A percentile compares a stretch with the other conserved stretches of the same genome.
Evolutionary conservation across 2,113 vertebrate genomes (phyloP).

Genomic region (Dryoscopus gambensis): DNA sequence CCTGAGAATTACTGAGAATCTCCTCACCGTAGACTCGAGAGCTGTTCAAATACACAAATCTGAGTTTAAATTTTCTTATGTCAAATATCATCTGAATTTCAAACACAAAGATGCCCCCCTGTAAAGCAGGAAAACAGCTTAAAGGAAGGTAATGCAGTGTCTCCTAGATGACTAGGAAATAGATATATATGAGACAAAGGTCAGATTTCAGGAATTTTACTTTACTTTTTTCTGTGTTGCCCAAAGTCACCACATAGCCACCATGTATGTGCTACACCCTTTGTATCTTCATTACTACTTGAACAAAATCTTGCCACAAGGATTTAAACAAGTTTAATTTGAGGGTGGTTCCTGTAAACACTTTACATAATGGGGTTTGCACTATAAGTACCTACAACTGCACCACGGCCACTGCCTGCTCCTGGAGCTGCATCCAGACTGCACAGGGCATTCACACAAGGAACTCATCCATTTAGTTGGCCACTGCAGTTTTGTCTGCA

Average conservation of each 20-base stretch:
- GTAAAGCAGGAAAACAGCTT: background rate
- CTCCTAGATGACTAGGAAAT: background rate
- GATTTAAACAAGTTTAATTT: background rate
- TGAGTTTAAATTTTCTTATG: background rate
- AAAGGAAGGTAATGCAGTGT: background rate
- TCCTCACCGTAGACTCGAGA: background rate
- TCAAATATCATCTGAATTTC: background rate
- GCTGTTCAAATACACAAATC: background rate
- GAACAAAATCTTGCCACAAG: background rate
- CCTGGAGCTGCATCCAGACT: background rate
- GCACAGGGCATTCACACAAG: background rate
- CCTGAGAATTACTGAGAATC: background rate
- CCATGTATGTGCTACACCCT: background rate
- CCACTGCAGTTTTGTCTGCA: background rate
- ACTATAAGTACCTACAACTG: background rate
- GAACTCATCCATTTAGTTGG: background rate
- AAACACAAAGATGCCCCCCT: background rate
- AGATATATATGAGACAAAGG: background rate
- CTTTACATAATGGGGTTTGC: rapidly evolving
- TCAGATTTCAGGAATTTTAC: background rate
- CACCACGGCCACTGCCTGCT: background rate
- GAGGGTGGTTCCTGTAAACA: background rate
- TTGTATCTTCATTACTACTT: background rate
- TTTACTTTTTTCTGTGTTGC: background rate
- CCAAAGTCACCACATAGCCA: background rate